These are phyloP conservation scores for Toxotes chatareus DNA, from an alignment of 2,113 vertebrate genomes.

Conservation along the genomic window DNA sequence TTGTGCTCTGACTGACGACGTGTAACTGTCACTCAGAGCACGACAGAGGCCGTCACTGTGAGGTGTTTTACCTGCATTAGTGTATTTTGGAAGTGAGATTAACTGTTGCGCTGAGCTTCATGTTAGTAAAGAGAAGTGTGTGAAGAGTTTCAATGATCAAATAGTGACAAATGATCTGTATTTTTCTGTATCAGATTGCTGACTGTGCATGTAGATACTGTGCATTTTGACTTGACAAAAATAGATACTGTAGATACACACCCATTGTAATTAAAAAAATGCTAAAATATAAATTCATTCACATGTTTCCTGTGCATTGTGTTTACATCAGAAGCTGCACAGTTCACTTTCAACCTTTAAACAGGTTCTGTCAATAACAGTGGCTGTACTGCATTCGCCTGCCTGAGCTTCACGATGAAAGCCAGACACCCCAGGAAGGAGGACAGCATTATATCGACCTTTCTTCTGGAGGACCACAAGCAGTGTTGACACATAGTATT, in stretches of 20 bases:
- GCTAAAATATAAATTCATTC: background rate
- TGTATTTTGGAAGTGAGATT: background rate
- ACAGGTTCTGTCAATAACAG: constrained; percentile 40
- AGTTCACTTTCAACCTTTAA: background rate
- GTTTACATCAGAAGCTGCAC: background rate
- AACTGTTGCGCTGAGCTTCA: background rate
- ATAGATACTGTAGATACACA: too few species aligned
- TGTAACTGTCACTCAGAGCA: too few species aligned
- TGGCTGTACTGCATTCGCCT: constrained; percentile 9
- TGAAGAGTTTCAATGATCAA: background rate
- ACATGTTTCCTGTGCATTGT: background rate
- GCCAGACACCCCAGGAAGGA: background rate
- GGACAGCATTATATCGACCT: constrained; percentile 41
- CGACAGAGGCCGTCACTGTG: too few species aligned
- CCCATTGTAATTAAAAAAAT: too few species aligned
- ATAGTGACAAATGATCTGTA: too few species aligned
- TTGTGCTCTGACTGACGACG: too few species aligned
- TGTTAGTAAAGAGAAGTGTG: background rate
- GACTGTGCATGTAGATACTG: too few species aligned
- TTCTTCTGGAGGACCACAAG: constrained; percentile 35
- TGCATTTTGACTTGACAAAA: too few species aligned
- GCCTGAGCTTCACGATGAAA: constrained; percentile 44
- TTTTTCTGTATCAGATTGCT: too few species aligned
- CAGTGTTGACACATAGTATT: constrained; percentile 45
- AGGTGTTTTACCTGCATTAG: too few species aligned